phyloP scores from a whole-genome alignment of 1,140 invertebrate species.

The Hesperophylax magnus region DNA sequence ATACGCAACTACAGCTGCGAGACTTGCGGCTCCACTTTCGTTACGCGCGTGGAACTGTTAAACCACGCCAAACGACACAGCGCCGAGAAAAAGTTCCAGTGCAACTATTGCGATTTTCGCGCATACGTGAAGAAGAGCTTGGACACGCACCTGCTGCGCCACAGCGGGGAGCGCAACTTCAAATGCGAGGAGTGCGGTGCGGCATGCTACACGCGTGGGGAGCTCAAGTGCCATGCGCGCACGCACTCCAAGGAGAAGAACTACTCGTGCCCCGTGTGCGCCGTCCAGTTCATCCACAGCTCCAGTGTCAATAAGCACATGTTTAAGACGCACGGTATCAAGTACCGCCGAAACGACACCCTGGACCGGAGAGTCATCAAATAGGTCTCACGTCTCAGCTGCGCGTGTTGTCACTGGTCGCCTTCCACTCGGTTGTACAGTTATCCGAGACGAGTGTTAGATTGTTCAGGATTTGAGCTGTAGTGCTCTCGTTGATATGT shows the following conservation, averaged over 20 bases:
- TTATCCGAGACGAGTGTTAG: no score
- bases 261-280: conserved; percentile 71
- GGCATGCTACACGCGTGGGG: conserved; percentile 64
- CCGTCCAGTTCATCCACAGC: conserved; percentile 68
- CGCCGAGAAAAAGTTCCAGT: conserved; percentile 62
- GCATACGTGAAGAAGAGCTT: conserved; percentile 69
- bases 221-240: conserved; percentile 66
- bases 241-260: conserved; percentile 73
- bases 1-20: conserved; percentile 68
- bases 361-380: conserved; percentile 52
- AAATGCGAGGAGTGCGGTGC: conserved; percentile 65
- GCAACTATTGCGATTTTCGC: conserved; percentile 68
- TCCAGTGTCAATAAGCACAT: conserved; percentile 68
- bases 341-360: conserved; percentile 64
- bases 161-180: conserved; percentile 65
- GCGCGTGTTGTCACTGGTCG: no score
- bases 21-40: conserved; percentile 67
- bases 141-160: conserved; percentile 67
- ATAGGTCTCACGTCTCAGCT: background rate
- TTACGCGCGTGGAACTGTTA: conserved; percentile 65
- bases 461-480: no score
- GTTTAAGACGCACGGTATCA: conserved; percentile 63
- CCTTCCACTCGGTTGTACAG: no score
- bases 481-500: no score
- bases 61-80: conserved; percentile 66